Conservation (phyloP, 2,888 invertebrate species). For the Camptogramma bilineatum region DNA sequence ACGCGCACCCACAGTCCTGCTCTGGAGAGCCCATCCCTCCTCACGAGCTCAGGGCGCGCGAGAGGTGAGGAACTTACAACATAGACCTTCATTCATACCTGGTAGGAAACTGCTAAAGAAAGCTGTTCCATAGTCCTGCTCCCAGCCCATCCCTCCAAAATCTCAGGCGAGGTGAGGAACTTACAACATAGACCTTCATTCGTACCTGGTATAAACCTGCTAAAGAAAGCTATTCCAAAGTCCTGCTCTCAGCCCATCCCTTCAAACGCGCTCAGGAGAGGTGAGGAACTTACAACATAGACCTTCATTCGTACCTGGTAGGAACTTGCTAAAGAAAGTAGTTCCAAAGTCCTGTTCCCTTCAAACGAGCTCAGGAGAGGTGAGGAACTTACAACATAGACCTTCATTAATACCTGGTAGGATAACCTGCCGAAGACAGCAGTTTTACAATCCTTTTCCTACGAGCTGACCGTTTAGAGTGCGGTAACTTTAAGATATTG, state of each 20-base stretch:
- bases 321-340: background rate
- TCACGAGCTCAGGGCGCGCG: slow-evolving; percentile 93
- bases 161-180: slow-evolving; percentile 90
- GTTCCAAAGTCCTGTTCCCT: slow-evolving; percentile 98
- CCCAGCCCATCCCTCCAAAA: slow-evolving; percentile 98
- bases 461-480: too few species aligned
- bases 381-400: slow-evolving; percentile 78
- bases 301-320: slow-evolving; percentile 29
- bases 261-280: slow-evolving; percentile 94
- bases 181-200: slow-evolving; percentile 60
- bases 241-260: slow-evolving; percentile 99
- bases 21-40: slow-evolving; percentile 98
- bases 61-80: slow-evolving; percentile 86
- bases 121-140: slow-evolving; percentile 99
- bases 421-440: background rate
- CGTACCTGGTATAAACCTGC: background rate
- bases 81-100: slow-evolving; percentile 45
- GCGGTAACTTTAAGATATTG: too few species aligned
- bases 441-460: slow-evolving; percentile 98
- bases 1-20: slow-evolving; percentile 98
- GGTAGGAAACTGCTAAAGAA: background rate
- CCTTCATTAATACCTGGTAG: slow-evolving; percentile 16
- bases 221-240: slow-evolving; percentile 91
- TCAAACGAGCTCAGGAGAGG: slow-evolving; percentile 95
- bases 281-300: slow-evolving; percentile 80